These are phyloP conservation scores for Denticeps clupeoides DNA, from an alignment of 2,797 vertebrate species.

Conservation along the genomic window DNA sequence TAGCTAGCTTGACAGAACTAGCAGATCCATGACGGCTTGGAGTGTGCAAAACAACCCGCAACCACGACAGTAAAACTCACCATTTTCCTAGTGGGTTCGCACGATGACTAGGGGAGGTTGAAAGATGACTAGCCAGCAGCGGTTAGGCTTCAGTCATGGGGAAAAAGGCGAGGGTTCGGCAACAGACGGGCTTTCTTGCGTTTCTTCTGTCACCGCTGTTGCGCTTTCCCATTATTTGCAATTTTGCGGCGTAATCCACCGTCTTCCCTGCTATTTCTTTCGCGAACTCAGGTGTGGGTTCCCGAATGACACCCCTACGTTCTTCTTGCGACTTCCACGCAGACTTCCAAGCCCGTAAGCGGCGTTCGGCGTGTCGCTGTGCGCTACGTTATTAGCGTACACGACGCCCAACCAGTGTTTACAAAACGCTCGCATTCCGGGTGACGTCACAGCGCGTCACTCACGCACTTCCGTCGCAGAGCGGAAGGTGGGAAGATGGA, in stretches of 20 bases:
- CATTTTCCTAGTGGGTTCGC: slow-evolving; percentile 32
- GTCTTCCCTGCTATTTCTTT: background rate
- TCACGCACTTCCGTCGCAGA: background rate
- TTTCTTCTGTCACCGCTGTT: slow-evolving; percentile 8
- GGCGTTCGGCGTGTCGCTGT: background rate
- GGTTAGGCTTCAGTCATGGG: slow-evolving; percentile 6
- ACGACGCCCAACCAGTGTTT: slow-evolving; percentile 8
- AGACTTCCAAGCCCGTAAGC: too few species aligned
- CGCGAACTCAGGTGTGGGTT: background rate
- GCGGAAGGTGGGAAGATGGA: too few species aligned
- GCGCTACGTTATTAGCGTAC: background rate
- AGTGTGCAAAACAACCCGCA: background rate
- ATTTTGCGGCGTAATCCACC: too few species aligned
- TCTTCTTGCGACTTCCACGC: too few species aligned
- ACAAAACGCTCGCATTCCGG: slow-evolving; percentile 2
- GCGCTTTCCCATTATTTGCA: slow-evolving; percentile 37
- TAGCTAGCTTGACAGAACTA: background rate
- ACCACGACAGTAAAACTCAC: slow-evolving; percentile 27
- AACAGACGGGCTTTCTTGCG: slow-evolving; percentile 18
- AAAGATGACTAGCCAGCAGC: slow-evolving; percentile 19
- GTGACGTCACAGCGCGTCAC: background rate
- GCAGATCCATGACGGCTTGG: background rate
- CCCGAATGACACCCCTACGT: too few species aligned
- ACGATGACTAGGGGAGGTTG: slow-evolving; percentile 19
- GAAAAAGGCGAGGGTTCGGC: slow-evolving; percentile 12